Conservation (phyloP, 2,113 vertebrate genomes). For the Chaetops frenatus region DNA sequence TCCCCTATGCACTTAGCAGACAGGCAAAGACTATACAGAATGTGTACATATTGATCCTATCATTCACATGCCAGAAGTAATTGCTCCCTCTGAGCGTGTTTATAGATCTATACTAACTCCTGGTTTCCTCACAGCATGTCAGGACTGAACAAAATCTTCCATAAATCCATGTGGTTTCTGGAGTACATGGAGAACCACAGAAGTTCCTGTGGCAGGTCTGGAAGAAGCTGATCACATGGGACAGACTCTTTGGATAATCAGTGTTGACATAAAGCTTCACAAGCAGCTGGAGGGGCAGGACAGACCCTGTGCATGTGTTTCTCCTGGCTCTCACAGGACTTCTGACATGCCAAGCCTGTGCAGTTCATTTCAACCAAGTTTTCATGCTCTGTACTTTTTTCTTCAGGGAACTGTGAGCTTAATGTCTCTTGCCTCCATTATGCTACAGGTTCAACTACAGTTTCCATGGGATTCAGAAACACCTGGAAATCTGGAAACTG, state of each 20-base stretch:
- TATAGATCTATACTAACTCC: slow-evolving; percentile 18
- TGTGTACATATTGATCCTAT: slow-evolving; percentile 21
- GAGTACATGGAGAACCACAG: not conserved
- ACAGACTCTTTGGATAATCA: not conserved
- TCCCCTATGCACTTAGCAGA: not conserved
- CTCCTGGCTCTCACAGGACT: not conserved
- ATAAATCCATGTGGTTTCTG: not conserved
- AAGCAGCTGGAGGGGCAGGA: not conserved
- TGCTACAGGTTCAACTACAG: not conserved
- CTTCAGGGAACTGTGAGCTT: not conserved
- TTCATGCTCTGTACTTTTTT: not conserved
- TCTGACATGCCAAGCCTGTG: not conserved
- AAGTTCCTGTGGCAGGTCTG: not conserved
- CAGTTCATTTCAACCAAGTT: not conserved
- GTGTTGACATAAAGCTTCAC: not conserved
- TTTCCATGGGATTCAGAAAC: not conserved
- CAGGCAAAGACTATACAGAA: not conserved
- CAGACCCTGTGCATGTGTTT: not conserved
- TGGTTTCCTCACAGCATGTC: not conserved
- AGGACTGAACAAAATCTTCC: not conserved
- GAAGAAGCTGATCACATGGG: not conserved
- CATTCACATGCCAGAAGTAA: slow-evolving; percentile 42
- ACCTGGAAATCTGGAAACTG: not conserved
- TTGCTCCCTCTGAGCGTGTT: slow-evolving; percentile 31
- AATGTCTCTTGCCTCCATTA: not conserved